Evolutionary conservation across 2,113 vertebrate genomes (phyloP).

Genomic region (Mobula birostris): DNA sequence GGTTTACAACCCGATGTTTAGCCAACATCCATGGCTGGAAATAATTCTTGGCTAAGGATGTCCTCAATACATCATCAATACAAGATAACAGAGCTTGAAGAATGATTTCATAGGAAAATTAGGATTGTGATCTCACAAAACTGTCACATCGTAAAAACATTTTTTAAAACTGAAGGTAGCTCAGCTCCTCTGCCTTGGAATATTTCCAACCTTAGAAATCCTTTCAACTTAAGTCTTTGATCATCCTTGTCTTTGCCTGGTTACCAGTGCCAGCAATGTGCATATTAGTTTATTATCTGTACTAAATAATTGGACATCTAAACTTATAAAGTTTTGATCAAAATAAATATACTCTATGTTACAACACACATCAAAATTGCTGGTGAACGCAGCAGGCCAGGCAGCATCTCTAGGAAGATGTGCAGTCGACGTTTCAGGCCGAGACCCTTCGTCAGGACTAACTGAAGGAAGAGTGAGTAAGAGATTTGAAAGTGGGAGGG

Average conservation of each 20-base stretch:
- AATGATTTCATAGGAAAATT: not conserved
- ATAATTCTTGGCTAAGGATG: not conserved
- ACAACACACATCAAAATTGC: no score
- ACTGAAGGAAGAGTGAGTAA: no score
- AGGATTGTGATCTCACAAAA: not conserved
- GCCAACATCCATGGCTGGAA: not conserved
- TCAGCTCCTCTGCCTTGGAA: not conserved
- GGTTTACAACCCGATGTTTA: not conserved
- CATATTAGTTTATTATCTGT: not conserved
- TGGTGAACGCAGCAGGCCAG: no score
- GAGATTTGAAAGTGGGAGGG: no score
- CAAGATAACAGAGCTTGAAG: not conserved
- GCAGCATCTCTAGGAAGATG: no score
- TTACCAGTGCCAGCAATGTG: not conserved
- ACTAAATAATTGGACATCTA: not conserved
- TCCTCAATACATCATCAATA: not conserved
- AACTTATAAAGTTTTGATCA: not conserved
- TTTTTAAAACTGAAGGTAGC: not conserved
- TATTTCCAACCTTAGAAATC: not conserved
- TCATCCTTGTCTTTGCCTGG: not conserved
- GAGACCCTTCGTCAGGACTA: no score
- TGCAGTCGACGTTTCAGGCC: no score
- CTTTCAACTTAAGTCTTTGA: not conserved
- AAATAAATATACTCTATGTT: not conserved
- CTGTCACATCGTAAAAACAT: not conserved